These are phyloP conservation scores for Rhynchotus rufescens DNA, from an alignment of 2,797 vertebrate genomes.

Conservation along the genomic window DNA sequence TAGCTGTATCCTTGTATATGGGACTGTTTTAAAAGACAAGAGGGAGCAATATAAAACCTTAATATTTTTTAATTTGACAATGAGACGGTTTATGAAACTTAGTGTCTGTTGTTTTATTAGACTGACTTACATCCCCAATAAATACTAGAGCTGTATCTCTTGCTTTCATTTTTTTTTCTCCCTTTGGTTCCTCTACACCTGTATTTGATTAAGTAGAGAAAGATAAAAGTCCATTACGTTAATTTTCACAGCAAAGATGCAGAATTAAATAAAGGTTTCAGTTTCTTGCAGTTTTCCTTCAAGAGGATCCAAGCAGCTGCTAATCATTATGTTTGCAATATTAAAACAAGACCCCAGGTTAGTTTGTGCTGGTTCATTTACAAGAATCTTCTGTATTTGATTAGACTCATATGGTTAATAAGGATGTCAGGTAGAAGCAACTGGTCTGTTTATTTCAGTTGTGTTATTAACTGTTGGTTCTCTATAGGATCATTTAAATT, in stretches of 20 bases:
- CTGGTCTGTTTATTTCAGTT: background rate
- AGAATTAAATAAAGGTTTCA: constrained; percentile 2
- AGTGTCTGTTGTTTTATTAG: background rate
- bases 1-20: background rate
- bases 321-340: constrained; percentile 30
- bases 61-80: constrained; percentile 1
- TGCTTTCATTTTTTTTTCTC: background rate
- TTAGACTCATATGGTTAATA: constrained; percentile 23
- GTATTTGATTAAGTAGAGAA: constrained; percentile 22
- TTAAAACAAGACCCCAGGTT: constrained; percentile 20
- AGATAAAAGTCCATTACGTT: constrained; percentile 22
- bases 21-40: background rate
- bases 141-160: background rate
- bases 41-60: background rate
- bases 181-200: background rate
- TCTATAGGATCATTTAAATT: background rate
- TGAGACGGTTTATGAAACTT: background rate
- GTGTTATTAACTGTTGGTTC: background rate
- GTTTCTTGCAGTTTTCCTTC: constrained; percentile 14
- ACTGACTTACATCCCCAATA: background rate
- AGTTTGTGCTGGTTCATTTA: constrained; percentile 9
- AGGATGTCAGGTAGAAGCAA: background rate
- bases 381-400: constrained; percentile 13
- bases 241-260: constrained; percentile 20
- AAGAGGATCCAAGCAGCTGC: background rate